Conservation (phyloP, 1,140 invertebrate genomes). For the Drosophila lowei region DNA sequence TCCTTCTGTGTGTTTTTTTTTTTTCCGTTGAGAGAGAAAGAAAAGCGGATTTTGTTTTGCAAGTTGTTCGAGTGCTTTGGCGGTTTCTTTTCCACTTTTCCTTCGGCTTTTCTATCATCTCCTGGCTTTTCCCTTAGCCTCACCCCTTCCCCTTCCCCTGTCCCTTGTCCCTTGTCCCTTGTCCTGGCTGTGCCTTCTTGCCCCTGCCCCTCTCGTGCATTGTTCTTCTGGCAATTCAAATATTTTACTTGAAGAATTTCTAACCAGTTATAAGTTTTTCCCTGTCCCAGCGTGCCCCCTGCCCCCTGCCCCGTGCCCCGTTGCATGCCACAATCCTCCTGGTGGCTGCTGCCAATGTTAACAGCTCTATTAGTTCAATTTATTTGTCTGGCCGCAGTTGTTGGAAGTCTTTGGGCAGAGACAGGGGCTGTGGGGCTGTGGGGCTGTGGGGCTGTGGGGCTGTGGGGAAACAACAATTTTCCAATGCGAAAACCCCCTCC, state of each 20-base stretch:
- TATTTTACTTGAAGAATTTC: slow-evolving; percentile 69
- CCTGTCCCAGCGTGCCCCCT: slow-evolving; percentile 1
- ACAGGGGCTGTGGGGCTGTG: background rate
- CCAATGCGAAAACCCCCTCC: background rate
- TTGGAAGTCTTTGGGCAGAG: background rate
- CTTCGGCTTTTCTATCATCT: slow-evolving; percentile 54
- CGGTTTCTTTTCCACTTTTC: slow-evolving; percentile 50
- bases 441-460: too few species aligned
- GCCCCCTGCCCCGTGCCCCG: too few species aligned
- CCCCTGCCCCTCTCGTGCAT: slow-evolving; percentile 44
- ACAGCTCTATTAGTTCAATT: slow-evolving; percentile 81
- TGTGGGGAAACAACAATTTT: slow-evolving; percentile 46
- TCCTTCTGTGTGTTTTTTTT: background rate
- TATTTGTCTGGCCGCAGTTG: slow-evolving; percentile 63
- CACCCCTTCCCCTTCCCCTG: too few species aligned
- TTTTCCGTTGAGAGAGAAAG: background rate
- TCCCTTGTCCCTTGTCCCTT: too few species aligned
- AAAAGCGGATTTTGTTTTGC: slow-evolving; percentile 69
- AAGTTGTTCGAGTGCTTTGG: slow-evolving; percentile 70
- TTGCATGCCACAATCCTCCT: slow-evolving; percentile 10
- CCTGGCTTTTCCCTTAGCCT: slow-evolving; percentile 3
- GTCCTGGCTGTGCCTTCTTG: too few species aligned
- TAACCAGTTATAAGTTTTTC: slow-evolving; percentile 59
- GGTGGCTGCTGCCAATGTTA: slow-evolving; percentile 60
- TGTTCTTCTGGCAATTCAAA: slow-evolving; percentile 69